Evolutionary conservation across 2,113 vertebrate genomes (phyloP).

Genomic region (Trochalopteron elliotii): DNA sequence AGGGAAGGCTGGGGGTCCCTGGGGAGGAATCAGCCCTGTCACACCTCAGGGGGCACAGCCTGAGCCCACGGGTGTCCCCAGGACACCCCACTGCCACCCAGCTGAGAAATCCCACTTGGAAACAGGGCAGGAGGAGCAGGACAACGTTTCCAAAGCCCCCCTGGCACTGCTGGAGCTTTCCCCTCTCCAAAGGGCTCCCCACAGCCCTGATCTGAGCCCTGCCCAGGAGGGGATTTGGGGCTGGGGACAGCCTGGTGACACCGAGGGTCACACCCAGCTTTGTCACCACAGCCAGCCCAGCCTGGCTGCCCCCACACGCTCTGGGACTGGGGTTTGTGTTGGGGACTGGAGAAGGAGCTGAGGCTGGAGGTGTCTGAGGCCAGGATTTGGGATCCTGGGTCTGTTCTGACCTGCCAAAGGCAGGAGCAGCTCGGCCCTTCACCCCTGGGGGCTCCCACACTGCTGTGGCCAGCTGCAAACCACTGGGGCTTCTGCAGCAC

Average conservation of each 20-base stretch:
- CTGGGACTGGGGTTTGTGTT: neutral
- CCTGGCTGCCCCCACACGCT: no score
- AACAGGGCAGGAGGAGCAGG: neutral
- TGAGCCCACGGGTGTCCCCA: neutral
- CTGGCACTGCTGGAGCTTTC: neutral
- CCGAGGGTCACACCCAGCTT: neutral
- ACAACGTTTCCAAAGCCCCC: rapidly evolving
- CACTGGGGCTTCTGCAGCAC: rapidly evolving
- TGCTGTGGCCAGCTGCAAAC: neutral
- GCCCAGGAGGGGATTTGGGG: neutral
- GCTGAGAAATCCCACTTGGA: neutral
- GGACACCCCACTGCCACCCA: neutral
- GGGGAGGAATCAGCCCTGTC: neutral
- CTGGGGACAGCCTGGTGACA: neutral
- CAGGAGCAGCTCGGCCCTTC: neutral
- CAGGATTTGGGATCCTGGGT: neutral
- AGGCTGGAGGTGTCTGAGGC: neutral
- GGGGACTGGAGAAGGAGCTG: rapidly evolving
- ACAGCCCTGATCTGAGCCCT: rapidly evolving
- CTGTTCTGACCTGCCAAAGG: neutral
- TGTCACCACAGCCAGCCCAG: neutral
- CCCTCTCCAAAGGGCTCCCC: neutral
- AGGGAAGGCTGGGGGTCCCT: neutral
- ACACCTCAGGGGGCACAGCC: neutral
- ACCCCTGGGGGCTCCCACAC: neutral